These are phyloP conservation scores for Actinernus sp. DNA, from an alignment of 92 coral and sea anemone species.

Conservation along the genomic window DNA sequence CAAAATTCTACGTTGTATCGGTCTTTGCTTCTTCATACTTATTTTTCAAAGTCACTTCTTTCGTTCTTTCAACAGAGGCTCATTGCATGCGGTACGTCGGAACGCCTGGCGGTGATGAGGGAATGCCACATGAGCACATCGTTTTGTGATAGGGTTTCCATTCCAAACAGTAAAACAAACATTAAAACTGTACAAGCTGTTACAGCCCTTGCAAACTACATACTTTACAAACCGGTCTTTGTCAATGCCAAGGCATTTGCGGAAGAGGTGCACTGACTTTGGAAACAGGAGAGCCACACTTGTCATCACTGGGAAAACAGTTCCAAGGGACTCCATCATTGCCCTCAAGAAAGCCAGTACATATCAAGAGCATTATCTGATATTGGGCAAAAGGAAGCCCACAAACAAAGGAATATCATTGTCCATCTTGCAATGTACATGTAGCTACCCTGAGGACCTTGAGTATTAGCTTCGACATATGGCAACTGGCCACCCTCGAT, in stretches of 20 bases:
- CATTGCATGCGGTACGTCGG: conserved; percentile 29
- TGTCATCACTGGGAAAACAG: conserved; percentile 38
- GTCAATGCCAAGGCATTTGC: conserved; percentile 12
- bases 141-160: conserved; percentile 26
- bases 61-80: conserved; percentile 32
- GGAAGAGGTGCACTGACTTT: conserved; percentile 1
- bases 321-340: conserved; percentile 41
- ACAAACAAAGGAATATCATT: conserved; percentile 57
- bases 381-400: conserved; percentile 73
- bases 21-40: too few species aligned
- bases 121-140: conserved; percentile 3
- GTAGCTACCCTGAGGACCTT: conserved; percentile 3
- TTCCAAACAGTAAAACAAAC: conserved; percentile 4
- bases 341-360: conserved; percentile 35
- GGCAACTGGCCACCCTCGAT: neutral
- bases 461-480: conserved; percentile 26
- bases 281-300: conserved; percentile 21
- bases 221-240: conserved; percentile 18
- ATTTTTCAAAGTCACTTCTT: conserved; percentile 17
- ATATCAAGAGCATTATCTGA: conserved; percentile 77
- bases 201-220: conserved; percentile 26
- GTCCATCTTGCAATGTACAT: conserved; percentile 44
- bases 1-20: too few species aligned
- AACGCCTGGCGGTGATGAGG: conserved; percentile 30
- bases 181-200: conserved; percentile 21